Base-by-base conservation (phyloP, 2,797 vertebrate genomes). In the Tragelaphus eurycerus region DNA sequence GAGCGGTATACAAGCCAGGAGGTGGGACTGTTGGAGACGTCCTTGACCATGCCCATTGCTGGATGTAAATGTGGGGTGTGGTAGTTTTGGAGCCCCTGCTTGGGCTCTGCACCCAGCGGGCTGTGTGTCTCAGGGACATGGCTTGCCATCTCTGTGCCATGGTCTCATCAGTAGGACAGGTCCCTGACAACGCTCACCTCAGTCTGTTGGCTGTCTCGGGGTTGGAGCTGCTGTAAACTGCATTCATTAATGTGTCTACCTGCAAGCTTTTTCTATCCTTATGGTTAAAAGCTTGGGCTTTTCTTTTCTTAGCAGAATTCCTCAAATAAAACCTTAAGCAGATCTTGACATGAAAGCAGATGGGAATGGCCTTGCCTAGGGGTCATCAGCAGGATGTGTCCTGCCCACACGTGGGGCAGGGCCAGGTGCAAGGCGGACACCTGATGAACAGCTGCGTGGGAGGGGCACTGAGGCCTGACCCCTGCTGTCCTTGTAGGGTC, bases 401-500 rank as follows among this genome's bases (percentile, higher is more conserved):
- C 71, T 6, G 2, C 23, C 27, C 50, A 46, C 31, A 15, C 0
- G 0, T 14, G 27, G 64, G 46, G 67, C 29, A 62, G 59, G n/a
- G n/a, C 57, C 27, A 2, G 38, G 43, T 8, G n/a, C 19, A 11
- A 1, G 19, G n/a, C 11, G 5, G 55, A 29, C 17, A 19, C 54
- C 54, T 34, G 17, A 38, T 16, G 23, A 31, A 25, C 0, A 0
- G 59, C 16, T 13, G 17, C 15, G 34, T 8, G 6, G 27, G 34
- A 19, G 34, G 67, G 34, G 67, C 6, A 0, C 67, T 0, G 16
- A 17, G 34, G 29, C 50, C 86, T 94, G 29, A 96, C 76, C 21
- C 2, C 34, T 2, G 3, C 50, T 57, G 64, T 60, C 29, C 86
- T 78, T 2, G 6, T 98, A 99, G 99, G 99, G 74, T 99, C 2